Percentiles rank a stretch among this genome's conserved stretches.
phyloP scores from a whole-genome alignment of 2,797 vertebrate genomes.

The Loris lydekkerianus region DNA sequence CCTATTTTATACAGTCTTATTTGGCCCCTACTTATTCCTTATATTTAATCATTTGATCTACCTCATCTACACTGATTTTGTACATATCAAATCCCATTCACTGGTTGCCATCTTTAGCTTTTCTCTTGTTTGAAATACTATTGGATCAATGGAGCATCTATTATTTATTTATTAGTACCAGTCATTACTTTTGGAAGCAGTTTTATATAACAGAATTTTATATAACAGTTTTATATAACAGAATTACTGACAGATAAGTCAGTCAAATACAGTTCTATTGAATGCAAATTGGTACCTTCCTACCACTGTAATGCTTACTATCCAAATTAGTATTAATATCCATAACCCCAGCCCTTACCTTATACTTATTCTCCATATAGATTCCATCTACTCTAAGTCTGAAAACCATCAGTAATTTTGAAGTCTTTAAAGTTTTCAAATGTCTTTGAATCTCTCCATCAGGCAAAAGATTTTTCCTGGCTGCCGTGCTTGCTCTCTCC shows the following conservation, averaged over 20 bases:
- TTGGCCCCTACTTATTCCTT: not conserved
- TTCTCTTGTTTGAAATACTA: constrained; percentile 20
- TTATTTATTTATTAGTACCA: not conserved
- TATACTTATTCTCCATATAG: not conserved
- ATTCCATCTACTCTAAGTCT: not conserved
- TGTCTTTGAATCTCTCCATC: constrained; percentile 33
- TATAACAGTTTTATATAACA: not conserved
- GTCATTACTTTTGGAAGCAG: not conserved
- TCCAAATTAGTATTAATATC: not conserved
- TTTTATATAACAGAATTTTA: not conserved
- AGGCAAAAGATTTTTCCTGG: constrained; percentile 79
- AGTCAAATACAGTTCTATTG: not conserved
- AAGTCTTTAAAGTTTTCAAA: constrained; percentile 29
- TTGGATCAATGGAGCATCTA: not conserved
- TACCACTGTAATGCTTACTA: not conserved
- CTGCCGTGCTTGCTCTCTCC: constrained; percentile 68
- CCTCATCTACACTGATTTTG: not conserved
- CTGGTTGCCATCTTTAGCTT: not conserved
- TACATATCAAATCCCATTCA: not conserved
- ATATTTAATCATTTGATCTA: not conserved
- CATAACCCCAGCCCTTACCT: not conserved
- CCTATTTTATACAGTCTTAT: not conserved
- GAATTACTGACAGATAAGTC: not conserved
- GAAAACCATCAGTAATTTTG: not conserved
- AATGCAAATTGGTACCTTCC: not conserved